A percentile compares a stretch with the other conserved stretches of the same genome.
Conservation (phyloP, 2,797 vertebrate species). For the Hapalemur alaotrensis region DNA sequence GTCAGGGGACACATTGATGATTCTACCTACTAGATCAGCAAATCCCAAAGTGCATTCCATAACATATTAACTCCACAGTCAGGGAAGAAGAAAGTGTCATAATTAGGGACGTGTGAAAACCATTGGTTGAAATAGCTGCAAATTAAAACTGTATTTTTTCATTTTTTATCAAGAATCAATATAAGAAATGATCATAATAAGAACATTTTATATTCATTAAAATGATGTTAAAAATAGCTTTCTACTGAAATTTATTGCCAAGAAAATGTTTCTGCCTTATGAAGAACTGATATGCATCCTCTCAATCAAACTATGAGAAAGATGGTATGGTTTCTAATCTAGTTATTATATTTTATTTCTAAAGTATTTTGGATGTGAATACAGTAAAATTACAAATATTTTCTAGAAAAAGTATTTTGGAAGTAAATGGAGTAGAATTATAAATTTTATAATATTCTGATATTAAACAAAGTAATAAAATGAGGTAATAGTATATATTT, state of each 20-base stretch:
- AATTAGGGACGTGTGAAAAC: neutral
- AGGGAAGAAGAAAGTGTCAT: neutral
- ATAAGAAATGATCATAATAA: neutral
- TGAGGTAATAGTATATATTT: neutral
- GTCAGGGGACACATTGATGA: neutral
- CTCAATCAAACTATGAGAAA: neutral
- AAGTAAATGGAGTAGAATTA: neutral
- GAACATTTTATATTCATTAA: neutral
- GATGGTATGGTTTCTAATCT: neutral
- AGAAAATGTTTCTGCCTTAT: neutral
- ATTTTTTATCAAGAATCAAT: neutral
- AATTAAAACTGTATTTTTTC: neutral
- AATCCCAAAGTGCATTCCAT: neutral
- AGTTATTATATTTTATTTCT: neutral
- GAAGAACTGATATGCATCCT: neutral
- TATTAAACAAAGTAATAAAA: conserved; percentile 4
- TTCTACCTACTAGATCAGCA: neutral
- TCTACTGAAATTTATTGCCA: neutral
- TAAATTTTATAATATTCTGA: neutral
- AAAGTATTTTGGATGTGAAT: neutral
- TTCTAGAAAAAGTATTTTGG: neutral
- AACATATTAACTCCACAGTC: accelerated
- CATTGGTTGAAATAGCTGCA: neutral
- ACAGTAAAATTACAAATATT: neutral
- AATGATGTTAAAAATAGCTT: neutral